Base-by-base conservation (phyloP, 2,797 vertebrate species). In the Argya squamiceps region DNA sequence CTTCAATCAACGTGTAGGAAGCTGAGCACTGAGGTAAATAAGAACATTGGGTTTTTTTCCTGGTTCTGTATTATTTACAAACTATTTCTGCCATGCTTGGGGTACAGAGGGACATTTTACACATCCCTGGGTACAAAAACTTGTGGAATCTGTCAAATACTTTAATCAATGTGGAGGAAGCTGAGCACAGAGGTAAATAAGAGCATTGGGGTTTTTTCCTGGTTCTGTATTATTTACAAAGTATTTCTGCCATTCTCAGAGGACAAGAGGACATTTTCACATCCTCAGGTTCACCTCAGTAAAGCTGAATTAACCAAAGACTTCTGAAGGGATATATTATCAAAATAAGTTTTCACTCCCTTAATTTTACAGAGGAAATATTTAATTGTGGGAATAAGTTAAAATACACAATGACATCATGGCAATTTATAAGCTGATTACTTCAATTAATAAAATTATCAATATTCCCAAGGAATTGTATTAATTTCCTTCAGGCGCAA, bases 391-490 rank as follows among this genome's bases (percentile, higher is more conserved):
- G 55, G 20, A 75, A 12, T 68, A 5, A 52, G 43, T 85, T 63
- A 71, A 78, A 70, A 74, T 34, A 59, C 4, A 71, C 16, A 23
- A 29, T 12, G 36, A 49, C 8, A 53, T 24, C 18, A 43, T 5
- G 8, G 22, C 11, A 46, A 52, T 77, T 78, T 63, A 14, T 30
- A 90, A 47, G 13, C 26, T 7, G 37, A 71, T 59, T 15, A 91
- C 27, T 73, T 82, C 36, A 73, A 77, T 86, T 78, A 94, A 75
- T 58, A 84, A 81, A 88, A 64, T 34, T 15, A 88, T 55, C 36
- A 52, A 55, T 58, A 88, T 18, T 17, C 37, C 19, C 39, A 36
- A 36, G 37, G 29, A 36, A 50, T 8, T 64, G 30, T 21, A 77
- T 55, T 76, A 0, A 47, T 52, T 36, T 73, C 29, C 46, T 52